phyloP scores from a whole-genome alignment of 2,113 vertebrate genomes.

The Pholis gunnellus region DNA sequence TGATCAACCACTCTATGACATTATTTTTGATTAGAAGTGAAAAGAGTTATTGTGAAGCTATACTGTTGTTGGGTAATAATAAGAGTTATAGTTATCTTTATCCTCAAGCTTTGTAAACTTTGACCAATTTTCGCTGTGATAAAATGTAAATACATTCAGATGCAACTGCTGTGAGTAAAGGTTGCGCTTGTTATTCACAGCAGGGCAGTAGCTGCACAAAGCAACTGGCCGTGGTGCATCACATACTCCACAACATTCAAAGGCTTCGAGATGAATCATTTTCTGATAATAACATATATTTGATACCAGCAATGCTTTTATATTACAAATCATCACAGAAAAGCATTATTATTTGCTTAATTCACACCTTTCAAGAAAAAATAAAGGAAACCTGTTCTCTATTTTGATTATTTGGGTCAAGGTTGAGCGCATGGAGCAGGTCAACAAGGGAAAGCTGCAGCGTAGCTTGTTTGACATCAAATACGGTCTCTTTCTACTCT shows the following conservation, averaged over 20 bases:
- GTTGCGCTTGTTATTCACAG: background rate
- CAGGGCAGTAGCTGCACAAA: background rate
- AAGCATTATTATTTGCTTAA: background rate
- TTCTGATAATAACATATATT: background rate
- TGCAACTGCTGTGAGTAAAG: background rate
- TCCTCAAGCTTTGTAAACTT: background rate
- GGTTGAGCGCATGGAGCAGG: constrained; percentile 15
- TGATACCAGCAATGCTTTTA: background rate
- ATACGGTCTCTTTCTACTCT: constrained; percentile 1
- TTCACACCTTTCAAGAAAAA: background rate
- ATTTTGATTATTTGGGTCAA: constrained; percentile 14
- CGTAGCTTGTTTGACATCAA: constrained; percentile 31
- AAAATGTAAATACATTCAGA: constrained; percentile 11
- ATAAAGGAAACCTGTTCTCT: background rate
- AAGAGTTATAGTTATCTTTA: too few relatives aligned
- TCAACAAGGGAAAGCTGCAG: constrained; percentile 6
- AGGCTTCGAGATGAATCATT: background rate
- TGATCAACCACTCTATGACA: background rate
- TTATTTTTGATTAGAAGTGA: background rate
- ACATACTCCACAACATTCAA: background rate
- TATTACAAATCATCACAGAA: background rate
- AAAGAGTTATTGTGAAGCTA: background rate
- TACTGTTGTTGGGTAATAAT: background rate
- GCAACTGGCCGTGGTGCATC: background rate
- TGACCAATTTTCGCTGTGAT: background rate